Evolutionary conservation across 2,888 invertebrate genomes (phyloP).

Genomic region (Stenichneumon culpator): DNA sequence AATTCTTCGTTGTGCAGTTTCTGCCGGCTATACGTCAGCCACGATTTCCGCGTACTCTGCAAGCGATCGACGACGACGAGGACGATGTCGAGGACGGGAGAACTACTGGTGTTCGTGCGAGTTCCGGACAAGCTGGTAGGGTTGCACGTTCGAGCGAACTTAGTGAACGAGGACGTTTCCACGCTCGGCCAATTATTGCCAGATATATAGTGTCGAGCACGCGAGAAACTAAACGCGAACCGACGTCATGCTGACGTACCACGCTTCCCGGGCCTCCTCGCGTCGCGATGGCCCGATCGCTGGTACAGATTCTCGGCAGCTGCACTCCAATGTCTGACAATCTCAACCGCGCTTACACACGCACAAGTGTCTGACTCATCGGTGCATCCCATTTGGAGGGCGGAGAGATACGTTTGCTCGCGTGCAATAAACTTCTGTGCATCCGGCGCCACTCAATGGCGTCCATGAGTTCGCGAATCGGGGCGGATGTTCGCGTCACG

Average conservation of each 20-base stretch:
- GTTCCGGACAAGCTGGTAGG: background rate
- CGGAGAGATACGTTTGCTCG: constrained; percentile 38
- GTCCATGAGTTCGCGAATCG: constrained; percentile 6
- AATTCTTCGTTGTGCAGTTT: constrained; percentile 50
- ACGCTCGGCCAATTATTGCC: constrained; percentile 59
- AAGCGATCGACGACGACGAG: constrained; percentile 30
- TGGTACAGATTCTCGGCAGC: constrained; percentile 47
- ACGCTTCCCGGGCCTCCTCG: constrained; percentile 41
- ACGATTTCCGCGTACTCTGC: constrained; percentile 54
- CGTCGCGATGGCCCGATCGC: constrained; percentile 15
- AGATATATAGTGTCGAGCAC: constrained; percentile 28
- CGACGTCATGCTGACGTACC: constrained; percentile 51
- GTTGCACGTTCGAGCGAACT: constrained; percentile 30
- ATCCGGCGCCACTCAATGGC: constrained; percentile 28
- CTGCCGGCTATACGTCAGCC: constrained; percentile 1
- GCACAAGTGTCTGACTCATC: constrained; percentile 29
- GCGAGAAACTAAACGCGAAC: constrained; percentile 50
- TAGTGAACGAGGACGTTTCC: constrained; percentile 38
- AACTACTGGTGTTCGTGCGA: constrained; percentile 37
- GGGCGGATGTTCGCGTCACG: constrained; percentile 1
- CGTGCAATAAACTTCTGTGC: constrained; percentile 21
- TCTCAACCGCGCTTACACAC: constrained; percentile 31
- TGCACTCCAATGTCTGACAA: constrained; percentile 46
- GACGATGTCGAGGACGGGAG: constrained; percentile 16
- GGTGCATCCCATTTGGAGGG: constrained; percentile 38